phyloP scores from a whole-genome alignment of 2,113 vertebrate genomes.

The Sphaerodactylus townsendi region DNA sequence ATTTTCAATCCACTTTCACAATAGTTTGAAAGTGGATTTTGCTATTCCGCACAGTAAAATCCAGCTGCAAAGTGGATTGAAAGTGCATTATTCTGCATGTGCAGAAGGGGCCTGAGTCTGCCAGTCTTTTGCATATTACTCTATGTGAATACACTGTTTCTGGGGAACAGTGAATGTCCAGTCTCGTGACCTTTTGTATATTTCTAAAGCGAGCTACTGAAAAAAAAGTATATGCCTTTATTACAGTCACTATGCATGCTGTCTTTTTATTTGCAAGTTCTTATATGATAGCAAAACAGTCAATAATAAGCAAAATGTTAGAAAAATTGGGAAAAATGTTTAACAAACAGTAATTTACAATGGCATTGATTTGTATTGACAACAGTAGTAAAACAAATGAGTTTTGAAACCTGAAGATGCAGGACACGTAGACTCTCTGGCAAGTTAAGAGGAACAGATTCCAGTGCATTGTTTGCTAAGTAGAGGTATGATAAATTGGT shows the following conservation, averaged over 20 bases:
- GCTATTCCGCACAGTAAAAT: too few relatives aligned
- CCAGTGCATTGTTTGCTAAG: constrained; percentile 88
- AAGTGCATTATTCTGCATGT: too few relatives aligned
- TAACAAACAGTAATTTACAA: background rate
- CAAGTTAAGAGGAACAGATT: constrained; percentile 87
- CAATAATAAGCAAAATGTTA: background rate
- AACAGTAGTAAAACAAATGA: background rate
- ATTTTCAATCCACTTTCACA: too few relatives aligned
- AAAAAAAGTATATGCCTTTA: background rate
- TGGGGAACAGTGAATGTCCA: background rate
- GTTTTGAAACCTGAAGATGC: constrained; percentile 87
- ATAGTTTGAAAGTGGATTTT: too few relatives aligned
- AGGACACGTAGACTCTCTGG: constrained; percentile 89
- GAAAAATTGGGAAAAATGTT: background rate
- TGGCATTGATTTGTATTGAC: background rate
- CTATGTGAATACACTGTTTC: background rate
- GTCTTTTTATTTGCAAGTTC: background rate
- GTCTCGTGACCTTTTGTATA: background rate
- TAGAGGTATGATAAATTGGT: constrained; percentile 84
- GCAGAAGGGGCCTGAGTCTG: too few relatives aligned
- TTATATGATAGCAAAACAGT: background rate
- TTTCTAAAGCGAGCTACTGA: background rate
- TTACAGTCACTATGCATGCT: background rate
- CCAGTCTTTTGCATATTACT: background rate
- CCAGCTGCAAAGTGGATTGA: too few relatives aligned